Base-by-base conservation (phyloP, 2,797 vertebrate genomes). In the Huso huso region DNA sequence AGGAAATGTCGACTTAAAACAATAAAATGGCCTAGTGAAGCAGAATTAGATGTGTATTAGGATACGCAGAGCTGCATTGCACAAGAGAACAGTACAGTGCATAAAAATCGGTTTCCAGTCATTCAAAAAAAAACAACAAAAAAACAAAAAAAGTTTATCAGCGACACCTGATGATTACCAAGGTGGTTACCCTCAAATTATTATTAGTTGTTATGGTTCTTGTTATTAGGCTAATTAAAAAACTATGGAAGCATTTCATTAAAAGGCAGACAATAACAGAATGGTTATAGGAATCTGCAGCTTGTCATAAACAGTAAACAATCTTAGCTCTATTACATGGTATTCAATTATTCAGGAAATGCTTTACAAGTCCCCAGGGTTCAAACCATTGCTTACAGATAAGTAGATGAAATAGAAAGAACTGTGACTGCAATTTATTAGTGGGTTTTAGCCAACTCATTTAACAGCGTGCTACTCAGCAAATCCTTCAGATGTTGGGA, bases 401-500 rank as follows among this genome's bases (percentile, higher is more conserved):
- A 58, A 71, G 23, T 55, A 23, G 9, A 64, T 63, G 23, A 66
- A 15, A 60, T 61, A 7, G 65, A 66, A 6, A 63, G 48, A 7
- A 59, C 65, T 10, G 61, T 7, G 64, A 37, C 10, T 11, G 1
- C 6, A 51, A 13, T 53, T 66, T 7, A 55, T 8, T 64, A 48
- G 6, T 59, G 51, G 13, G 59, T 10, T 57, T 23, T 4, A 18
- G 52, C 51, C 51, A 49, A 52, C 62, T 66, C 37, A 52, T 48
- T 57, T 72, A 48, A 68, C 64, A 55, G 10, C 53, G 12, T 48
- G 52, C 51, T 66, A 49, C 64, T 58, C 15, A 66, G 64, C 52
- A 3, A 73, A 71, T 68, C 23, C 61, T 65, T 66, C 53, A 69
- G 65, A 64, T 51, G 52, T 63, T 64, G 23, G 23, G 18, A 7